Evolutionary conservation across 2,888 invertebrate species (phyloP).

Genomic region (Agrochola lychnidis): DNA sequence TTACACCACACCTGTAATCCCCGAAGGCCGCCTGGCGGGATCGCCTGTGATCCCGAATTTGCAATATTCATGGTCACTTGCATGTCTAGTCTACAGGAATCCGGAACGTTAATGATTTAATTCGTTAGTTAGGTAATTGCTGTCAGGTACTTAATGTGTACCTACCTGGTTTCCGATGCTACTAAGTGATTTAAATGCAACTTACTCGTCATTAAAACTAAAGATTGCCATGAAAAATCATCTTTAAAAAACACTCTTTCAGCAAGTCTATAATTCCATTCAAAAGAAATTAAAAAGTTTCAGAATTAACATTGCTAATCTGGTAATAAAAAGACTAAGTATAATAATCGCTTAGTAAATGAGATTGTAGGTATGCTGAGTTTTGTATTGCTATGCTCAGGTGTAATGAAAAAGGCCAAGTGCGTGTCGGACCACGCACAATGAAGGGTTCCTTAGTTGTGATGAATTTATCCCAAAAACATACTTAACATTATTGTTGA

Average conservation of each 20-base stretch:
- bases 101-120: not conserved
- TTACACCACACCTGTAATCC: no score
- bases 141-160: not conserved
- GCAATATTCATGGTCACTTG: conserved; percentile 11
- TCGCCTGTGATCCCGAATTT: no score
- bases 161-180: not conserved
- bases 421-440: no score
- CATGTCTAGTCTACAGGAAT: not conserved
- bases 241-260: not conserved
- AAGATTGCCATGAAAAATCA: not conserved
- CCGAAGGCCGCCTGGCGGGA: no score
- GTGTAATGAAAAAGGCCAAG: not conserved
- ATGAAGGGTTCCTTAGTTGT: no score
- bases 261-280: not conserved
- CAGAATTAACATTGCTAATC: conserved; percentile 27
- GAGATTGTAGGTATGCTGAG: conserved; percentile 24
- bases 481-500: no score
- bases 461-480: no score
- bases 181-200: not conserved
- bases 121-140: not conserved
- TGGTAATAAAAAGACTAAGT: conserved; percentile 32
- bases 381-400: conserved; percentile 2
- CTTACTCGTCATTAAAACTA: not conserved
- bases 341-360: conserved; percentile 13
- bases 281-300: conserved; percentile 6